Evolutionary conservation across 2,113 vertebrate species (phyloP).

Genomic region (Suricata suricatta): DNA sequence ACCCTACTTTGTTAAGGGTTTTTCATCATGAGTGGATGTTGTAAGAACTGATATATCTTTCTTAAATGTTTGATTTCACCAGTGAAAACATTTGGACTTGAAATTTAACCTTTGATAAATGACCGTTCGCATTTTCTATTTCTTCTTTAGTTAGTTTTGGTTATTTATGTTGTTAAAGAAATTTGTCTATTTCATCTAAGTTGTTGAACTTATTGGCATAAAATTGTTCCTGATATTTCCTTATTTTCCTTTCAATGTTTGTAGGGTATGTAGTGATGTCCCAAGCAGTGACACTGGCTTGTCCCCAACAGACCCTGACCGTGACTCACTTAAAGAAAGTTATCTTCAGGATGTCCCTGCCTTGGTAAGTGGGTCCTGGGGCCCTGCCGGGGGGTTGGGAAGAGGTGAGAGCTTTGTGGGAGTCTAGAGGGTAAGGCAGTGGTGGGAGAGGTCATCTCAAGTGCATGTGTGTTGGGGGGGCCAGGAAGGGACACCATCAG

Average conservation of each 20-base stretch:
- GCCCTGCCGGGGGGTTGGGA: background rate
- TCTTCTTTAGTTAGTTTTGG: background rate
- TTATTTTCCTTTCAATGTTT: background rate
- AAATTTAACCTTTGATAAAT: background rate
- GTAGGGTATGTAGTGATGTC: background rate
- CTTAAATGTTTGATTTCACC: background rate
- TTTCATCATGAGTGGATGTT: no score
- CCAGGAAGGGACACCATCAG: background rate
- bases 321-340: slow-evolving; percentile 26
- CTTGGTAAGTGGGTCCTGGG: slow-evolving; percentile 61
- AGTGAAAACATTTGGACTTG: background rate
- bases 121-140: background rate
- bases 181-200: background rate
- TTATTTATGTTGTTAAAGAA: background rate
- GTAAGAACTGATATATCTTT: no score
- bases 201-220: background rate
- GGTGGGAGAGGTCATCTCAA: background rate
- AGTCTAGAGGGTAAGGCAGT: background rate
- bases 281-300: background rate
- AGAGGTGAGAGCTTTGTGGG: background rate
- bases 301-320: slow-evolving; percentile 57
- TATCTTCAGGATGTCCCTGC: background rate
- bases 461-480: background rate
- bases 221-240: background rate
- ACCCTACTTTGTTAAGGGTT: no score